Evolutionary conservation across 2,113 vertebrate genomes (phyloP).

Genomic region (Origma solitaria): DNA sequence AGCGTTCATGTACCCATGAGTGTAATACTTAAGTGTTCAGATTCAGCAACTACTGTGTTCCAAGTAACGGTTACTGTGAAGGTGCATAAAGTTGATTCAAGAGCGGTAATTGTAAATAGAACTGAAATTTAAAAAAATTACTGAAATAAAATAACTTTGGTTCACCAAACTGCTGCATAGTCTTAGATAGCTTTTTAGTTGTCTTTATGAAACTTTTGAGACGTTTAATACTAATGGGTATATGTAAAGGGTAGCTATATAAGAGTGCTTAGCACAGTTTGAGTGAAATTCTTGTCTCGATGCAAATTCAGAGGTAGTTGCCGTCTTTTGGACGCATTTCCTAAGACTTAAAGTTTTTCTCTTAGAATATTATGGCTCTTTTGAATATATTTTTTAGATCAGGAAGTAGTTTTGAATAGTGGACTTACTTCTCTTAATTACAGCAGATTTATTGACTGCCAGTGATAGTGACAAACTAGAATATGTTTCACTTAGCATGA

Average conservation of each 20-base stretch:
- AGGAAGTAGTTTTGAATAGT: not conserved
- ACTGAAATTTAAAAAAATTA: not conserved
- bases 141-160: not conserved
- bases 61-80: not conserved
- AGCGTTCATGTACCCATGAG: not conserved
- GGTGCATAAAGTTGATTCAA: not conserved
- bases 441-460: not conserved
- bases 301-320: not conserved
- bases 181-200: not conserved
- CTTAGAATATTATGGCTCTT: not conserved
- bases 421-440: not conserved
- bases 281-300: not conserved
- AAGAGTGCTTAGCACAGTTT: not conserved
- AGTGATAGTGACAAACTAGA: not conserved
- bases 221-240: not conserved
- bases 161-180: not conserved
- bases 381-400: not conserved
- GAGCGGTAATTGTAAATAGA: not conserved
- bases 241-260: not conserved
- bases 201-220: rapidly evolving
- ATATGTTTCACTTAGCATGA: not conserved
- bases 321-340: not conserved
- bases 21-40: not conserved
- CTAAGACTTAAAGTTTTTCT: not conserved
- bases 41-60: rapidly evolving